Base-by-base conservation (phyloP, 2,797 vertebrate species). In the Crax fasciolata region DNA sequence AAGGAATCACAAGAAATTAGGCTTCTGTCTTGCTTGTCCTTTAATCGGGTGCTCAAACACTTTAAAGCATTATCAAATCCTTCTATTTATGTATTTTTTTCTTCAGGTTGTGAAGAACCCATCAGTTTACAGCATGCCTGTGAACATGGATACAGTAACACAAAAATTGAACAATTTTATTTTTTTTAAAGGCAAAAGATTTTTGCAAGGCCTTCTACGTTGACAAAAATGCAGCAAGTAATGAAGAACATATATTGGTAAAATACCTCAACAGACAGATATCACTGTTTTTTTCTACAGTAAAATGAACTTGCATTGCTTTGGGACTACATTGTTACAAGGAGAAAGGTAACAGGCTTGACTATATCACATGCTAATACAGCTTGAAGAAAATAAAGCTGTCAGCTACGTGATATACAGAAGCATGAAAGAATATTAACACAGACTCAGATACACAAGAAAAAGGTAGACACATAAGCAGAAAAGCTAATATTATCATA, bases 341-440 rank as follows among this genome's bases (percentile, higher is more conserved):
- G 19, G 1, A 15, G 23, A 87, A 90, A 77, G 61, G 41, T 14
- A 92, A 80, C 41, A 57, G 44, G 25, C 19, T 90, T 35, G 30
- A 68, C 63, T 83, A n/a, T 17, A 49, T 9, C 28, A 32, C 30
- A 72, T 6, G 4, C 52, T 65, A 72, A 52, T 38, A 77, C 32
- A 48, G 78, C 13, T 9, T 24, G 32, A 38, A 54, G 78, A 95
- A 94, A 81, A 92, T 67, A 90, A 83, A 79, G 61, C 73, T 86
- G 72, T 44, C 78, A 90, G 81, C 66, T 91, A 59, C 16, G 74
- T 21, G 28, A 94, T 61, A 84, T 28, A 86, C 9, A 76, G 28
- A 87, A 38, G 57, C 25, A 32, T 19, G 66, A 90, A 76, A 93
- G 68, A 84, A 87, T n/a, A 73, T 17, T 89, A 87, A 87, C 9